Evolutionary conservation across 2,797 vertebrate genomes (phyloP), one percentile per base, ranked within the genome.

Genomic region (Meda fulgida): DNA sequence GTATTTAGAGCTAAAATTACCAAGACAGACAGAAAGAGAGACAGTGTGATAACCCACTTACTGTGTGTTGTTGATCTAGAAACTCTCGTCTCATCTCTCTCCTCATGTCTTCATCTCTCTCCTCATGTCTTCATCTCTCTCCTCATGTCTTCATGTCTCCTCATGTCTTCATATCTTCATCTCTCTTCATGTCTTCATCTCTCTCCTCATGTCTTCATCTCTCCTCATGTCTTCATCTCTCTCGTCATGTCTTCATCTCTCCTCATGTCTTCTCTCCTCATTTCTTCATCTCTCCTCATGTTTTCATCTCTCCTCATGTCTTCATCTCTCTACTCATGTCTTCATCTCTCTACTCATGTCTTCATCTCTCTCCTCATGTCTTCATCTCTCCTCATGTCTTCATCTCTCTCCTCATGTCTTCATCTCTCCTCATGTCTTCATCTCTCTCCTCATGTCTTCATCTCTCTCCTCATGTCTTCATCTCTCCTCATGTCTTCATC

Each of bases 1-100:
- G 87, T 92, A 91, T 92, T 90, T 83, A 88, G 88, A 90, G 89
- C 93, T 95, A 92, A 93, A 93, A 93, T 91, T 93, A 93, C 90
- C 26, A 40, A 36, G 36, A 86, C 86, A 87, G 87, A 81, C 87
- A 85, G 83, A 90, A 86, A 76, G 43, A 84, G 89, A 91, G 87
- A 76, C 90, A 93, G 89, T 91, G 92, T 90, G 91, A 85, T 93
- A 94, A 93, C 93, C 94, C 93, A 95, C 89, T 95, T 95, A 93
- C 89, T 84, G 76, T 90, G 83, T 84, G 78, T 86, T 89, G 89
- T 86, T 63, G 77, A 65, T 79, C 77, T 79, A 79, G 77, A 79
- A 79, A 46, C 58, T 58, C 51, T 38, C 13, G 5, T 48, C 71
- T 58, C 48, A 21, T 36, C 21, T 51, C 40, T 67, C 69, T 55